Percentiles rank a stretch among this genome's conserved stretches.
Conservation (phyloP, 37 sponge, comb jelly and placozoan species). For the Crambe crambe region DNA sequence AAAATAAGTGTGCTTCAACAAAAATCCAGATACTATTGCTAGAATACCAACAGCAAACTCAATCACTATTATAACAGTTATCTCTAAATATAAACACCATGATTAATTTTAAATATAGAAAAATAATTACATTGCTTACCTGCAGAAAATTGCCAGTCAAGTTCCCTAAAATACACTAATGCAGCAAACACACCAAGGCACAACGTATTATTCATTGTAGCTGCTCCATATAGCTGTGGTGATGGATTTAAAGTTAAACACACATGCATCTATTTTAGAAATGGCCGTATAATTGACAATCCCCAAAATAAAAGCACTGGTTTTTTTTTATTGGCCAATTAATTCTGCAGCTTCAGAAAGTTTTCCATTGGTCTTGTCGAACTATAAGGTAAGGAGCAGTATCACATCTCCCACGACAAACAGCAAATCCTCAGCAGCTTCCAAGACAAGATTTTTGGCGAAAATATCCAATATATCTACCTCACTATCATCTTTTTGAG, state of each 20-base stretch:
- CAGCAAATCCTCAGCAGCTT: not conserved
- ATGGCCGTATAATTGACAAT: not conserved
- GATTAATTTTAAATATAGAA: not conserved
- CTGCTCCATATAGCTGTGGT: slow-evolving; percentile 88
- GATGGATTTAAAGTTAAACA: not conserved
- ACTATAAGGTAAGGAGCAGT: no score
- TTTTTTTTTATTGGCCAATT: no score
- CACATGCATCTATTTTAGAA: not conserved
- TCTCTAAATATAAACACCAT: slow-evolving; percentile 52
- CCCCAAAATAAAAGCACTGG: not conserved
- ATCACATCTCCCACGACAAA: not conserved
- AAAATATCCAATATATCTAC: not conserved
- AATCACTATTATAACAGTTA: slow-evolving; percentile 82
- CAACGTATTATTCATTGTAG: slow-evolving; percentile 95
- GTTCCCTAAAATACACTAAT: slow-evolving; percentile 68
- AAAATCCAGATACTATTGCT: slow-evolving; percentile 60
- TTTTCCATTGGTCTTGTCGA: no score
- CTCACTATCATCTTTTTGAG: not conserved
- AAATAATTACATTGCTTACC: slow-evolving; percentile 40
- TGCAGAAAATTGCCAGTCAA: slow-evolving; percentile 90
- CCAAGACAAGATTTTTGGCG: not conserved
- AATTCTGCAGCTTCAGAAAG: no score
- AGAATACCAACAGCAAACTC: slow-evolving; percentile 74
- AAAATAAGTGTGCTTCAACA: slow-evolving; percentile 69
- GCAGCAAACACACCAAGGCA: slow-evolving; percentile 87